A percentile compares a stretch with the other conserved stretches of the same genome.
Evolutionary conservation across 2,113 vertebrate genomes (phyloP).

Genomic region (Leucopsar rothschildi): DNA sequence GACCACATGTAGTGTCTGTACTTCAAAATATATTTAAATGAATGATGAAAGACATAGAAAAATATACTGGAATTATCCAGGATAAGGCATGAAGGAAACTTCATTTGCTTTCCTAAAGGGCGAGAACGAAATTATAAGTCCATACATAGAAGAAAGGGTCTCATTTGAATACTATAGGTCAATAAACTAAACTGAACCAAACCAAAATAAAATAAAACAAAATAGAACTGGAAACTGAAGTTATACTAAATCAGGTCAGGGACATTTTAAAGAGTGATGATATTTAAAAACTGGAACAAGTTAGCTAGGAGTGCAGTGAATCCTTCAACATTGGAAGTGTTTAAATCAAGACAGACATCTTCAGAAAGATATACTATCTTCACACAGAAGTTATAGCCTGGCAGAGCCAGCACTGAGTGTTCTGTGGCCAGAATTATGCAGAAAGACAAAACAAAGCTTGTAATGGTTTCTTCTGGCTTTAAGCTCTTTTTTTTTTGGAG

Average conservation of each 20-base stretch:
- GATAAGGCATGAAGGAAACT: neutral
- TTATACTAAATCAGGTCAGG: neutral
- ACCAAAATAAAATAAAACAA: neutral
- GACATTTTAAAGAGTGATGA: neutral
- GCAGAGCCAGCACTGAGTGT: neutral
- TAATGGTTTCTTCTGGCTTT: neutral
- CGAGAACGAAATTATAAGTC: neutral
- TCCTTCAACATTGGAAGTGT: slow-evolving; percentile 7
- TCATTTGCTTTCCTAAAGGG: neutral
- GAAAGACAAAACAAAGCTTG: neutral
- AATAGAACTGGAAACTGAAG: neutral
- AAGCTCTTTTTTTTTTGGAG: neutral
- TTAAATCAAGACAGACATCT: slow-evolving; percentile 36
- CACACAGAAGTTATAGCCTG: neutral
- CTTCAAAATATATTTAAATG: neutral
- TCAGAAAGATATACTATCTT: slow-evolving; percentile 14
- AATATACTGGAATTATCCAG: neutral
- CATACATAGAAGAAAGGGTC: neutral
- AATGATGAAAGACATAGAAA: neutral
- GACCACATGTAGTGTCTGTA: neutral
- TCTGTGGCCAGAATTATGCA: neutral
- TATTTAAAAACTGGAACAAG: slow-evolving; percentile 14
- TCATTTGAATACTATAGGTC: neutral
- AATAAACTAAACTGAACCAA: neutral
- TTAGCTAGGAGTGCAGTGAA: slow-evolving; percentile 1